phyloP scores from a whole-genome alignment of 1,140 invertebrate genomes.

The Neodiprion virginianus region DNA sequence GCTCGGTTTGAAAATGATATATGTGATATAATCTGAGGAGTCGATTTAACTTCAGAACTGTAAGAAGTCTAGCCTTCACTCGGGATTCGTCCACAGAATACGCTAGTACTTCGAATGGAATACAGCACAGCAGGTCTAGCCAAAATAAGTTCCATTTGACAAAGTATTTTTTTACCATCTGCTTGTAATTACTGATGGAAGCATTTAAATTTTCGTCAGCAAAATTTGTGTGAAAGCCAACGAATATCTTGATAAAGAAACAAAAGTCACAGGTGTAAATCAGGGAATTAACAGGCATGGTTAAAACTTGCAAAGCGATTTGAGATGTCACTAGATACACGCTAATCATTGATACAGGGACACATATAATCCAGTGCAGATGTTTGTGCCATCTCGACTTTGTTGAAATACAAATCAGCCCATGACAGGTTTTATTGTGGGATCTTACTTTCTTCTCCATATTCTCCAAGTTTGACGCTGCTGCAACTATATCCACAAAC shows the following conservation, averaged over 20 bases:
- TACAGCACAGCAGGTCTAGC: neutral
- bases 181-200: neutral
- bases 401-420: neutral
- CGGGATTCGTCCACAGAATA: neutral
- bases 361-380: neutral
- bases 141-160: neutral
- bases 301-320: neutral
- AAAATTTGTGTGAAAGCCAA: neutral
- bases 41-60: neutral
- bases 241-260: neutral
- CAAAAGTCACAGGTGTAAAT: neutral
- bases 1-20: neutral
- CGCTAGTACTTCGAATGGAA: neutral
- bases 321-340: neutral
- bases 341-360: neutral
- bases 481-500: neutral
- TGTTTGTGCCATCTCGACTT: neutral
- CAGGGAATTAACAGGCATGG: neutral
- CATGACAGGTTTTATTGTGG: neutral
- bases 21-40: neutral
- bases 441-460: neutral
- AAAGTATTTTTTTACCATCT: neutral
- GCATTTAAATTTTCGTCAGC: neutral
- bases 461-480: neutral
- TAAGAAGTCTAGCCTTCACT: neutral